Conservation (phyloP, 2,797 vertebrate species). For the Enteromius mattozi region DNA sequence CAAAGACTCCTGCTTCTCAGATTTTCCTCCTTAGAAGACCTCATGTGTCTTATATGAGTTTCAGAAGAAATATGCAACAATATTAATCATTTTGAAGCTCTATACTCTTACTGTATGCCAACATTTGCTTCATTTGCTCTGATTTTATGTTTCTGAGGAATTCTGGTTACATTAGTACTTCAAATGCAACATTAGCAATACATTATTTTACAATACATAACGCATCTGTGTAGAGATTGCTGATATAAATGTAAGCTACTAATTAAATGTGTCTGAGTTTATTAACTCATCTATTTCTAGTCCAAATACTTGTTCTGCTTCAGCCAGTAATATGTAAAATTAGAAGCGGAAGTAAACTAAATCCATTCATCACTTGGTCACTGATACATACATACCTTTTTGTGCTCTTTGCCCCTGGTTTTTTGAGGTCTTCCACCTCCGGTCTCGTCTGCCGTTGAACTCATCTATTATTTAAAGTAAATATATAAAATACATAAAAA, state of each 20-base stretch:
- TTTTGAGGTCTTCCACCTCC: slow-evolving; percentile 74
- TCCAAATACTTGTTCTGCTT: not conserved
- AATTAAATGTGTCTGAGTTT: not conserved
- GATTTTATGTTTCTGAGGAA: not conserved
- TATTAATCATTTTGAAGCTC: not conserved
- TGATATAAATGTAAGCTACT: not conserved
- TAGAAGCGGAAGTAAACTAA: not conserved
- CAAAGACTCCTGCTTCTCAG: not conserved
- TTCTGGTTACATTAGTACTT: not conserved
- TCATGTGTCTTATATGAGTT: not conserved
- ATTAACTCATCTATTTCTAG: not conserved
- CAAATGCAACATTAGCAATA: not conserved
- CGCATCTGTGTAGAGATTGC: not conserved
- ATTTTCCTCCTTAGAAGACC: not conserved
- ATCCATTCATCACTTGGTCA: not conserved
- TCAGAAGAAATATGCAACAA: not conserved
- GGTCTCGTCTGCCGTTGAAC: slow-evolving; percentile 74
- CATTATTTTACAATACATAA: not conserved
- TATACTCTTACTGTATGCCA: not conserved
- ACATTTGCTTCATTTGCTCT: not conserved
- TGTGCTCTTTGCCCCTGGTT: slow-evolving; percentile 83
- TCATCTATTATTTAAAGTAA: slow-evolving; percentile 78
- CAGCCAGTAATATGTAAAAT: not conserved
- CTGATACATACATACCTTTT: slow-evolving; percentile 81
- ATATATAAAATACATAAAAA: slow-evolving; percentile 50